Evolutionary conservation across 2,113 vertebrate genomes (phyloP).

Genomic region (Pluvialis apricaria): DNA sequence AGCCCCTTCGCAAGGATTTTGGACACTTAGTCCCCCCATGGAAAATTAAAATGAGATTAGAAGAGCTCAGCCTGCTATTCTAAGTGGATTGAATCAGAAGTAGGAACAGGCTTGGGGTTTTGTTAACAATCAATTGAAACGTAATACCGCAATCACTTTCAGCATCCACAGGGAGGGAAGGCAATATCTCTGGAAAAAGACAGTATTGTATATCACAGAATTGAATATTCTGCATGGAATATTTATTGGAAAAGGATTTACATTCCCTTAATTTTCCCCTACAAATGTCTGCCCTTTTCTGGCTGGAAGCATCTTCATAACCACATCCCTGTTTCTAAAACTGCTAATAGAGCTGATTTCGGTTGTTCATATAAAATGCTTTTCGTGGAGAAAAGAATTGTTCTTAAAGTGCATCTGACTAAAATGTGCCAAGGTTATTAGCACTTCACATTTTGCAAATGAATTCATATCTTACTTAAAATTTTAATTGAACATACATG

Average conservation of each 20-base stretch:
- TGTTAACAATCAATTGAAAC: conserved; percentile 59
- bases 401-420: conserved; percentile 30
- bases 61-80: conserved; percentile 41
- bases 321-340: background rate
- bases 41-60: conserved; percentile 65
- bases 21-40: conserved; percentile 20
- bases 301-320: background rate
- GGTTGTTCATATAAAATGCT: background rate
- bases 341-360: conserved; percentile 36
- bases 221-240: conserved; percentile 44
- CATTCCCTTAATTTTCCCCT: conserved; percentile 26
- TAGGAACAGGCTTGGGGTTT: conserved; percentile 37
- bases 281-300: conserved; percentile 22
- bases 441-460: conserved; percentile 24
- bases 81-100: conserved; percentile 61
- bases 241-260: conserved; percentile 60
- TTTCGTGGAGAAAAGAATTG: background rate
- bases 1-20: conserved; percentile 2
- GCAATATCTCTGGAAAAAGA: conserved; percentile 46
- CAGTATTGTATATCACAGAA: conserved; percentile 35
- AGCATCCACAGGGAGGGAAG: conserved; percentile 49
- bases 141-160: conserved; percentile 29
- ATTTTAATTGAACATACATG: conserved; percentile 36
- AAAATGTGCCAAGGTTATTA: conserved; percentile 34
- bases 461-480: conserved; percentile 49